A percentile compares a stretch with the other conserved stretches of the same genome.
These are phyloP conservation scores for Crocodylus rhombifer DNA, from an alignment of 2,797 vertebrate genomes.

Conservation along the genomic window DNA sequence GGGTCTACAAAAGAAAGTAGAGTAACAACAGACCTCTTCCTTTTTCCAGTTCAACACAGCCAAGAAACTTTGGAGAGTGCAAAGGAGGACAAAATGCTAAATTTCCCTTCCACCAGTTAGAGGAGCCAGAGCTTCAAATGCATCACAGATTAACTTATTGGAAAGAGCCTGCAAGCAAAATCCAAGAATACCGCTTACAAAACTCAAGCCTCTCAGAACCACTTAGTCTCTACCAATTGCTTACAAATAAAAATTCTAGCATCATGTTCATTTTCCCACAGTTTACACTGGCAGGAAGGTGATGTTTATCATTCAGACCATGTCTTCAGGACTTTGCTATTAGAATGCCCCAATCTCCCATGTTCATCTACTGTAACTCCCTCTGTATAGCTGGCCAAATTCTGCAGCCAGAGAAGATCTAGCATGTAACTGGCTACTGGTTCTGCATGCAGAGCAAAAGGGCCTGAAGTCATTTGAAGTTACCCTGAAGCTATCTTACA, in stretches of 20 bases:
- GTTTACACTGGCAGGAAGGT: not conserved
- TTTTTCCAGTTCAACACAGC: not conserved
- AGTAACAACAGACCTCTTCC: not conserved
- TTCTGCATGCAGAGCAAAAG: not conserved
- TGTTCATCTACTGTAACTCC: not conserved
- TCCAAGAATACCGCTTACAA: rapidly evolving
- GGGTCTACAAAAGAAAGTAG: not conserved
- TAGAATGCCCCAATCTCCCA: not conserved
- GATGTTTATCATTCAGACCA: not conserved
- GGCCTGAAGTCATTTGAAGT: not conserved
- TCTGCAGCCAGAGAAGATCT: not conserved
- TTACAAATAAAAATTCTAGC: not conserved
- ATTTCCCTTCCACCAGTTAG: not conserved
- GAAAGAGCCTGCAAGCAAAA: not conserved
- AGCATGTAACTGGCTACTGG: conserved; percentile 23
- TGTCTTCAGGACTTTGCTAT: not conserved
- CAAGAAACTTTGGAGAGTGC: not conserved
- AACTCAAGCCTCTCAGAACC: not conserved
- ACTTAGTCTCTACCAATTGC: too few species aligned
- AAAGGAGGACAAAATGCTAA: not conserved
- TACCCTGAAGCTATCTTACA: not conserved
- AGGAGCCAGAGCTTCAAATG: not conserved
- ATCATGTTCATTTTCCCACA: not conserved
- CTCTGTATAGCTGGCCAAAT: not conserved
- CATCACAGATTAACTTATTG: not conserved